phyloP scores from a whole-genome alignment of 2,113 vertebrate species.

The Riparia riparia region DNA sequence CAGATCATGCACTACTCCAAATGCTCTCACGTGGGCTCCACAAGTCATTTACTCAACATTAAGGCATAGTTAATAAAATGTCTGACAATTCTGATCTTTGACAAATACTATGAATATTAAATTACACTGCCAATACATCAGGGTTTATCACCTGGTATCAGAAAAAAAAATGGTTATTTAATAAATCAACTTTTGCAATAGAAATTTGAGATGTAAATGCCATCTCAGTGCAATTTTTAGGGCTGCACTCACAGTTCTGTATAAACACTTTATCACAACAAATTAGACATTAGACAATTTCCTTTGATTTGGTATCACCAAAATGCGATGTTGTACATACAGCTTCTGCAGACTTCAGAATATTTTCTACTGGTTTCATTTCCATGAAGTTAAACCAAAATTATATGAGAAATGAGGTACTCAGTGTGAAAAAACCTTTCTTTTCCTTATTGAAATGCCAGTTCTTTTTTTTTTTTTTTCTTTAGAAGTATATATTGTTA shows the following conservation, averaged over 20 bases:
- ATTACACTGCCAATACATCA: neutral
- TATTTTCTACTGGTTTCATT: neutral
- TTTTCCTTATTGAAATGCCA: neutral
- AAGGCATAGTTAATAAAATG: conserved; percentile 2
- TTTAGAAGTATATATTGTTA: neutral
- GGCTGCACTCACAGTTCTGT: neutral
- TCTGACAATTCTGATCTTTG: conserved; percentile 28
- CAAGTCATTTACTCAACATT: conserved; percentile 15
- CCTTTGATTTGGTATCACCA: neutral
- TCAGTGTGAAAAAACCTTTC: neutral
- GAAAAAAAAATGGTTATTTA: neutral
- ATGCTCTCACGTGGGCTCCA: neutral
- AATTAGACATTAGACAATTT: neutral
- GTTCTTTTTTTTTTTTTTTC: neutral
- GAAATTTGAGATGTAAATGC: neutral
- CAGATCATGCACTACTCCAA: neutral
- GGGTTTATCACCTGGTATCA: conserved; percentile 6
- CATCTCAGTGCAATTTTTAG: neutral
- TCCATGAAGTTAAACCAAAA: neutral
- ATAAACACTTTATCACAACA: neutral
- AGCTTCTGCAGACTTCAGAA: neutral
- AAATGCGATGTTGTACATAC: neutral
- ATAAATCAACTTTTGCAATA: neutral
- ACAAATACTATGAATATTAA: conserved; percentile 40
- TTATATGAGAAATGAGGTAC: neutral